phyloP scores from a whole-genome alignment of 2,888 invertebrate genomes.

The Drosophila hamatofila region DNA sequence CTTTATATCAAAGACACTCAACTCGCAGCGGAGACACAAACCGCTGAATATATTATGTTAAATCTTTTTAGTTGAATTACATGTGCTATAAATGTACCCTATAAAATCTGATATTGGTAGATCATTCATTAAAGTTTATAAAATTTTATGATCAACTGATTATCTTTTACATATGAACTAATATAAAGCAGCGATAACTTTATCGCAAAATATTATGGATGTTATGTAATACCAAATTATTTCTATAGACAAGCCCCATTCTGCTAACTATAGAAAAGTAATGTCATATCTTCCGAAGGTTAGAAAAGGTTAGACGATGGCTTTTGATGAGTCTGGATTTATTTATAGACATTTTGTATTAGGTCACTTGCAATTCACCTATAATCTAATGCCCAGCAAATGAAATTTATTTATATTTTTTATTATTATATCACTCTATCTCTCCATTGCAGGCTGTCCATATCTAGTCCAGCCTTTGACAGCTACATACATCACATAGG shows the following conservation, averaged over 20 bases:
- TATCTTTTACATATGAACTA: not conserved
- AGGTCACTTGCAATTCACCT: too few relatives aligned
- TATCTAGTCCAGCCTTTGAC: constrained; percentile 9
- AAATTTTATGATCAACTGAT: not conserved
- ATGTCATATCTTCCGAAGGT: not conserved
- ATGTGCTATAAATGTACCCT: constrained; percentile 4
- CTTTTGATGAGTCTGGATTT: too few relatives aligned
- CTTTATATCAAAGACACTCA: not conserved
- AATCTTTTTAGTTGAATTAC: not conserved
- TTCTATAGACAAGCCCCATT: not conserved
- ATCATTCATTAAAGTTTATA: not conserved
- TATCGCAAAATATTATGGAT: not conserved
- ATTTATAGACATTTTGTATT: not conserved
- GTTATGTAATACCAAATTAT: not conserved
- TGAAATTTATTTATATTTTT: too few relatives aligned
- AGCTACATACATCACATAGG: constrained; percentile 87
- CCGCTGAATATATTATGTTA: constrained; percentile 2
- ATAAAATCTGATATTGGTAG: not conserved
- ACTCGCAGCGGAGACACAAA: constrained; percentile 9
- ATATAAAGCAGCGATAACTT: not conserved
- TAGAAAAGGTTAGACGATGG: not conserved
- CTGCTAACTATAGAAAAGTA: not conserved
- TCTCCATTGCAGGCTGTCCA: constrained; percentile 41
- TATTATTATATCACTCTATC: not conserved
- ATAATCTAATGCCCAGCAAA: too few relatives aligned